Percentiles rank a stretch among this genome's conserved stretches.
phyloP scores from a whole-genome alignment of 2,888 invertebrate species.

The Phengaris arion region DNA sequence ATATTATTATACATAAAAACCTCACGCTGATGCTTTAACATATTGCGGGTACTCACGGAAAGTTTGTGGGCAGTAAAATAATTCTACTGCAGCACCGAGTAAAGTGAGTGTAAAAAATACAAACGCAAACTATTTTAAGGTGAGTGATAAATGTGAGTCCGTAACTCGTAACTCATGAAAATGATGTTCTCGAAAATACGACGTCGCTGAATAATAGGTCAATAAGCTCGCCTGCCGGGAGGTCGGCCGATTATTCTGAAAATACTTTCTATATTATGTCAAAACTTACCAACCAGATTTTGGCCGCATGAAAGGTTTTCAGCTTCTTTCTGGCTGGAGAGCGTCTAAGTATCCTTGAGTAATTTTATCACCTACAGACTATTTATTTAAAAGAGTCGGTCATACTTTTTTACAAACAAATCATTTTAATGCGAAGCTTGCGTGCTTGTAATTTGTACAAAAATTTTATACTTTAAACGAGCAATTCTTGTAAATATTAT shows the following conservation, averaged over 20 bases:
- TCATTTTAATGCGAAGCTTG: too few species aligned
- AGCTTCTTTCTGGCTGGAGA: too few species aligned
- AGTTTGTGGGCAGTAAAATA: background rate
- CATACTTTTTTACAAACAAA: too few species aligned
- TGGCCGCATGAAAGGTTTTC: too few species aligned
- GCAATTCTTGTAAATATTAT: too few species aligned
- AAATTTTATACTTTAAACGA: too few species aligned
- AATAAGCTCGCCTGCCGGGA: background rate
- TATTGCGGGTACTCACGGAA: background rate
- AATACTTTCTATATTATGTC: background rate
- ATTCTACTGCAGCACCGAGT: background rate
- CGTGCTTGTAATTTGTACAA: too few species aligned
- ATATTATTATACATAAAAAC: background rate
- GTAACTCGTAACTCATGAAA: constrained; percentile 4
- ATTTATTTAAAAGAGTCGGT: too few species aligned
- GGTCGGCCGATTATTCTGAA: background rate
- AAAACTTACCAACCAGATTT: background rate
- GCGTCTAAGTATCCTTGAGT: too few species aligned
- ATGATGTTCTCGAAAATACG: background rate
- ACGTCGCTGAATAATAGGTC: constrained; percentile 3
- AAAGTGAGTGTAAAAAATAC: constrained; percentile 13
- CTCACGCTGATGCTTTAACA: background rate
- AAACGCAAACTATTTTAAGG: constrained; percentile 10
- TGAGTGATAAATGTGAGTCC: background rate
- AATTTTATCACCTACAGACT: too few species aligned